A percentile compares a stretch with the other conserved stretches of the same genome.
Conservation (phyloP, 2,888 invertebrate species). For the Hoplodrina ambigua region DNA sequence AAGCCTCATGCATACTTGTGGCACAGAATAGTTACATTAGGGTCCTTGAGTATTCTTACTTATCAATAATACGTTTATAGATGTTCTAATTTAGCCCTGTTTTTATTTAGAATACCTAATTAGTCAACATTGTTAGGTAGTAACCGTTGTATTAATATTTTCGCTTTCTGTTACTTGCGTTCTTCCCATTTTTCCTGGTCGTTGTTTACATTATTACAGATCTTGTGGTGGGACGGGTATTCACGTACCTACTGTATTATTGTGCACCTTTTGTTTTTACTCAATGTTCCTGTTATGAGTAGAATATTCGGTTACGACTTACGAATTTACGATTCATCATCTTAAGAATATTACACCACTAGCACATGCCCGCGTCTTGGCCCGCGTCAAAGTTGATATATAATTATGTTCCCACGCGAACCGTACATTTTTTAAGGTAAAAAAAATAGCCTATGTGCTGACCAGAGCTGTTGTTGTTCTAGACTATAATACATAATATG, state of each 20-base stretch:
- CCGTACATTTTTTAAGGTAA: too few relatives aligned
- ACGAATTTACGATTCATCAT: too few relatives aligned
- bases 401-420: too few relatives aligned
- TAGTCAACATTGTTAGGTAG: background rate
- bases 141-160: conserved; percentile 5
- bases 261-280: conserved; percentile 18
- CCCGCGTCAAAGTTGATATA: too few relatives aligned
- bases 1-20: background rate
- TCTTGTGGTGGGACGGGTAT: background rate
- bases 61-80: too few relatives aligned
- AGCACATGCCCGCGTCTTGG: too few relatives aligned
- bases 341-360: background rate
- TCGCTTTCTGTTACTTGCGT: conserved; percentile 31
- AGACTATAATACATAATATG: too few relatives aligned
- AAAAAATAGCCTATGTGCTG: too few relatives aligned
- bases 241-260: background rate
- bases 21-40: too few relatives aligned
- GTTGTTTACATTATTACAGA: conserved; percentile 14
- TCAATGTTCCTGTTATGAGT: background rate
- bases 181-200: conserved; percentile 29
- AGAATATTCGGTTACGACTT: background rate
- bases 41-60: too few relatives aligned
- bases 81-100: background rate
- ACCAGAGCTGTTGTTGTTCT: too few relatives aligned
- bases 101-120: background rate